Evolutionary conservation across 2,113 vertebrate genomes (phyloP).

Genomic region (Phrynosoma blainvillii): DNA sequence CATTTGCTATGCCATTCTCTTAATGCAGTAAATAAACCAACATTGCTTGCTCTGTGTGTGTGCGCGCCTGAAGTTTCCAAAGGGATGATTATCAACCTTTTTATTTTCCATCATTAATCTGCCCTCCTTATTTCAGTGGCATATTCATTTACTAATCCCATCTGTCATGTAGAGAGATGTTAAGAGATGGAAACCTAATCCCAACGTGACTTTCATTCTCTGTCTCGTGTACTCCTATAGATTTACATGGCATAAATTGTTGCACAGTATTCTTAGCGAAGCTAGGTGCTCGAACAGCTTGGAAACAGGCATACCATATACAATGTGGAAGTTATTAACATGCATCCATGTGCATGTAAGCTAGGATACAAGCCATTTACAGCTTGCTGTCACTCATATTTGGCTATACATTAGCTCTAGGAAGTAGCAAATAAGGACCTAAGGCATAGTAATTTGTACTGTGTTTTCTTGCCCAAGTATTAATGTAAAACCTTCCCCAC

Average conservation of each 20-base stretch:
- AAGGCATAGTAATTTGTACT: too few relatives aligned
- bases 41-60: conserved; percentile 35
- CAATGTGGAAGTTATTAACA: conserved; percentile 11
- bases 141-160: conserved; percentile 69
- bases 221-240: conserved; percentile 57
- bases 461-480: too few relatives aligned
- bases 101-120: conserved; percentile 65
- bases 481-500: too few relatives aligned
- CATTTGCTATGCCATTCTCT: conserved; percentile 37
- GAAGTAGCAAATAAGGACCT: not conserved
- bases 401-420: not conserved
- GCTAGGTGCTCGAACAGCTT: conserved; percentile 45
- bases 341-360: conserved; percentile 26
- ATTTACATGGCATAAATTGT: conserved; percentile 48
- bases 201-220: conserved; percentile 55
- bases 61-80: conserved; percentile 46
- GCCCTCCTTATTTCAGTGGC: conserved; percentile 62
- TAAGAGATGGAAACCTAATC: conserved; percentile 68
- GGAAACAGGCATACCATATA: not conserved
- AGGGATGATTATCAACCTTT: conserved; percentile 59
- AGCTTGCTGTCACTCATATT: not conserved
- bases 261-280: not conserved
- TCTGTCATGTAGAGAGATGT: conserved; percentile 49
- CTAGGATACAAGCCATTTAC: conserved; percentile 38
- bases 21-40: conserved; percentile 16